Evolutionary conservation across 2,888 invertebrate genomes (phyloP).

Genomic region (Girardia tigrina): DNA sequence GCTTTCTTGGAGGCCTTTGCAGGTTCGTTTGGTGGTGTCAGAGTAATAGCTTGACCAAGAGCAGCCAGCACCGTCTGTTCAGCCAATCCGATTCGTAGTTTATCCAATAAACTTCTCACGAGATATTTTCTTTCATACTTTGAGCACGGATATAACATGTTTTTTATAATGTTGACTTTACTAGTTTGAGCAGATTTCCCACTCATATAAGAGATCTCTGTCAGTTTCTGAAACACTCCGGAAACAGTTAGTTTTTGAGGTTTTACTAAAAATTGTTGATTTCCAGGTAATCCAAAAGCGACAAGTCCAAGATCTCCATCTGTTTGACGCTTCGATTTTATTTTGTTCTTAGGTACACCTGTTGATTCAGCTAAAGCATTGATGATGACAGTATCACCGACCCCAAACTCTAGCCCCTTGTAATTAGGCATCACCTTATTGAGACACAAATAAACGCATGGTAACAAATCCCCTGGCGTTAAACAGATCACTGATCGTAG

Average conservation of each 20-base stretch:
- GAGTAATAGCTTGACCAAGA: conserved; percentile 67
- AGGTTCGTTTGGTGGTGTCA: conserved; percentile 23
- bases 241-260: conserved; percentile 64
- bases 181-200: conserved; percentile 56
- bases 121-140: conserved; percentile 73
- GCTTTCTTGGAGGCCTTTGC: background rate
- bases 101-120: conserved; percentile 76
- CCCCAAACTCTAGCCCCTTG: conserved; percentile 77
- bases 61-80: conserved; percentile 85
- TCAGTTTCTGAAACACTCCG: conserved; percentile 67
- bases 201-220: conserved; percentile 70
- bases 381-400: conserved; percentile 77
- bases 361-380: conserved; percentile 64
- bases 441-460: conserved; percentile 80
- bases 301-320: conserved; percentile 78
- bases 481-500: conserved; percentile 74
- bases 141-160: conserved; percentile 77
- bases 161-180: conserved; percentile 77
- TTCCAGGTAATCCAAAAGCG: conserved; percentile 61
- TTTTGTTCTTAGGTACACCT: conserved; percentile 55
- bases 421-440: conserved; percentile 89
- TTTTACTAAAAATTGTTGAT: conserved; percentile 73
- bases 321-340: conserved; percentile 61
- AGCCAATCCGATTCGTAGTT: conserved; percentile 83
- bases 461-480: conserved; percentile 73